Percentiles rank a stretch among this genome's conserved stretches.
Evolutionary conservation across 2,888 invertebrate species (phyloP).

Genomic region (Tigriopus californicus): DNA sequence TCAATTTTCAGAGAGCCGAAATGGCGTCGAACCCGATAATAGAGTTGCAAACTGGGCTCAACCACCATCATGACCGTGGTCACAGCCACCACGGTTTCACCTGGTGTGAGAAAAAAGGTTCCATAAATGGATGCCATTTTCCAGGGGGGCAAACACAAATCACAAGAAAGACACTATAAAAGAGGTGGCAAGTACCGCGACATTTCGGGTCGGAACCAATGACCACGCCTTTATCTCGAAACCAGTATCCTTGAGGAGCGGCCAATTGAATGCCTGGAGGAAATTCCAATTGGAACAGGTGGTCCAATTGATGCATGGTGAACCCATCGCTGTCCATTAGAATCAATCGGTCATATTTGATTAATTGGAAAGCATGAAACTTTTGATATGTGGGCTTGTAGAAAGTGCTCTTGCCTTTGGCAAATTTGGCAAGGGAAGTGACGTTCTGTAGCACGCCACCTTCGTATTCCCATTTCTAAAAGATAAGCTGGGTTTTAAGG

Average conservation of each 20-base stretch:
- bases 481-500: too few relatives aligned
- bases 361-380: not conserved
- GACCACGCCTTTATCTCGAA: not conserved
- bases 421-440: too few relatives aligned
- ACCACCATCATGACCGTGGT: not conserved
- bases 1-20: not conserved
- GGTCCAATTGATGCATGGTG: not conserved
- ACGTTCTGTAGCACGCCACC: too few relatives aligned
- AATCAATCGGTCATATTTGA: not conserved
- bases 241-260: conserved; percentile 4
- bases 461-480: too few relatives aligned
- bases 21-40: not conserved
- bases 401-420: not conserved
- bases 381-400: not conserved
- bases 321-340: conserved; percentile 1
- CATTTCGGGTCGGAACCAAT: too few relatives aligned
- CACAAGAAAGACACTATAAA: not conserved
- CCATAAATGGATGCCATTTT: not conserved
- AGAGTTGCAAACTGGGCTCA: not conserved
- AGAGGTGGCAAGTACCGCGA: too few relatives aligned
- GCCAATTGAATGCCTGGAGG: not conserved
- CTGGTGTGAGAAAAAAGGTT: not conserved
- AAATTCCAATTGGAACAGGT: not conserved
- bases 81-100: not conserved
- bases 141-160: not conserved